These are phyloP conservation scores for Sebastes taczanowskii DNA, from an alignment of 2,797 vertebrate species.

Conservation along the genomic window DNA sequence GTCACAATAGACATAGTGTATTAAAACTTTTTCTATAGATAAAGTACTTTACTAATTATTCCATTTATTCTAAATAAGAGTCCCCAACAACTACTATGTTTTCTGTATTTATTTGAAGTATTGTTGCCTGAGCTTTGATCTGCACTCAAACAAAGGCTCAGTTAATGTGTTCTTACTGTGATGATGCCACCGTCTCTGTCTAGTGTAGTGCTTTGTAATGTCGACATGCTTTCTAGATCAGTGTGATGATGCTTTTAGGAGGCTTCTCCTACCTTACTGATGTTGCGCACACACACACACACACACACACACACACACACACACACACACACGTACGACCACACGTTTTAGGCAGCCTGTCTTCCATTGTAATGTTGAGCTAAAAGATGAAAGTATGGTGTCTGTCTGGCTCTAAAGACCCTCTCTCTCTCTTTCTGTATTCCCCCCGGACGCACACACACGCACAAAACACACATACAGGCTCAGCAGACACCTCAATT, in stretches of 20 bases:
- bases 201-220: conserved; percentile 38
- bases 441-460: conserved; percentile 55
- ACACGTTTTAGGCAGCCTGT: conserved; percentile 43
- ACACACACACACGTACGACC: not conserved
- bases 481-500: conserved; percentile 82
- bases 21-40: not conserved
- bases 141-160: conserved; percentile 7
- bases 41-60: not conserved
- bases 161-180: conserved; percentile 3
- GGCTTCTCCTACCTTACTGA: conserved; percentile 11
- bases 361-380: conserved; percentile 64
- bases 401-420: conserved; percentile 70
- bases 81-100: not conserved
- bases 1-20: not conserved
- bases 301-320: not conserved
- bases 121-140: conserved; percentile 4
- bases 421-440: conserved; percentile 54
- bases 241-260: conserved; percentile 49
- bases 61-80: not conserved
- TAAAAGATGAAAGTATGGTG: conserved; percentile 71
- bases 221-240: conserved; percentile 39
- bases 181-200: conserved; percentile 14
- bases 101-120: not conserved
- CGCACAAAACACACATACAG: conserved; percentile 61
- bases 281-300: conserved; percentile 11